phyloP scores from a whole-genome alignment of 1,140 invertebrate genomes.

The Nautilus pompilius region DNA sequence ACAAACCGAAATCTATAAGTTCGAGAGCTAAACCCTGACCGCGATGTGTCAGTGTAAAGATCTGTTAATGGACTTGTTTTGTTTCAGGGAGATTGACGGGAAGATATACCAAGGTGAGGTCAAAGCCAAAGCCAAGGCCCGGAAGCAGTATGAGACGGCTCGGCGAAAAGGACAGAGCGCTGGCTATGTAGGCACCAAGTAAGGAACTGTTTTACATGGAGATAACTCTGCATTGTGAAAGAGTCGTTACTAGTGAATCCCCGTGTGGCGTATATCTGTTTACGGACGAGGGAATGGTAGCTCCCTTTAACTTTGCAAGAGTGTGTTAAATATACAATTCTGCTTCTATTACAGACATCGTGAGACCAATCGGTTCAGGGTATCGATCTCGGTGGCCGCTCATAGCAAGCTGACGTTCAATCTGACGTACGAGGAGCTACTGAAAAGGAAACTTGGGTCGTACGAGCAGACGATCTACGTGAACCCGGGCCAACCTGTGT shows the following conservation, averaged over 20 bases:
- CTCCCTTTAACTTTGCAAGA: no score
- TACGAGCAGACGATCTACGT: constrained; percentile 9
- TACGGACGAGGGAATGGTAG: no score
- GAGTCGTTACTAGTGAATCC: no score
- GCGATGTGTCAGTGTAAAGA: no score
- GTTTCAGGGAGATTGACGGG: constrained; percentile 21
- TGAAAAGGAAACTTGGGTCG: neutral
- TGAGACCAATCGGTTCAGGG: neutral
- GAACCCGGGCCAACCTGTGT: constrained; percentile 7
- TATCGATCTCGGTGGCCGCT: constrained; percentile 5
- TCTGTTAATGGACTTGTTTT: neutral
- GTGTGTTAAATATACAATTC: no score
- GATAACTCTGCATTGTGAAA: no score
- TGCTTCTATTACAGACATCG: neutral
- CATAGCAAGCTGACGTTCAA: constrained; percentile 4
- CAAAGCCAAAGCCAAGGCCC: constrained; percentile 21
- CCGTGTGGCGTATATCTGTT: no score
- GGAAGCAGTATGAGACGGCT: constrained; percentile 17
- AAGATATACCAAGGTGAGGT: constrained; percentile 14
- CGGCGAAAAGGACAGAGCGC: constrained; percentile 17
- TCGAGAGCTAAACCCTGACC: no score
- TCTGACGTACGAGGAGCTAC: constrained; percentile 6
- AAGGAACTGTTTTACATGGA: no score
- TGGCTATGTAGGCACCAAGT: constrained; percentile 17
- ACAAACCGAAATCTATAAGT: neutral